Evolutionary conservation across 2,888 invertebrate species (phyloP), one percentile per base, ranked within the genome.

Genomic region (Spodoptera picta): DNA sequence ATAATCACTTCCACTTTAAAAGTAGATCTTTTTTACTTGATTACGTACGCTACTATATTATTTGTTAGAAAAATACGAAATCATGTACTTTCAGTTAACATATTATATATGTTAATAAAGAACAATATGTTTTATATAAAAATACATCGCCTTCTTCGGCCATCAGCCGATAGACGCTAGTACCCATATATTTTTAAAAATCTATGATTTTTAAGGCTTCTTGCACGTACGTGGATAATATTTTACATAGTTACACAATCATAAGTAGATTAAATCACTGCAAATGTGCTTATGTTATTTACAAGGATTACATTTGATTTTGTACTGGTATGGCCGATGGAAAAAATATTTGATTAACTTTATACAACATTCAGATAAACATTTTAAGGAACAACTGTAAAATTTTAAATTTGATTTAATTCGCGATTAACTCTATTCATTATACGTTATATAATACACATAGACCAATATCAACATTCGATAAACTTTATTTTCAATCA

Each of bases 51-150:
- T 90, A 92, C 87, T 87, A 91, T 90, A 90, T 87, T 87, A 84
- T 83, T 86, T 89, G 89, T 92, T 94, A 94, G 93, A 94, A 94
- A 94, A 94, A 94, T 94, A 94, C 91, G 92, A 93, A 94, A 93
- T 89, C 88, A 93, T 93, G 92, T 92, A 93, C 93, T 93, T 93
- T 93, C 87, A 90, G 90, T 92, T 92, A 93, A 94, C 94, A 94
- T 93, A 94, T 94, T 89, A 90, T 89, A 93, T 93, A 94, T 93
- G 93, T 93, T 93, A 93, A 92, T 93, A 92, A 92, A 94, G 92
- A 92, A 92, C 92, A 93, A 94, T 93, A 93, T 92, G 90, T 86
- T 92, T 92, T 93, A 93, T 92, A 94, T 92, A 94, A 94, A 94
- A 94, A 94, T 94, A 94, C 93, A 93, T 93, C 88, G 91, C 88